These are phyloP conservation scores for Corvus hawaiiensis DNA, from an alignment of 2,113 vertebrate species.

Conservation along the genomic window DNA sequence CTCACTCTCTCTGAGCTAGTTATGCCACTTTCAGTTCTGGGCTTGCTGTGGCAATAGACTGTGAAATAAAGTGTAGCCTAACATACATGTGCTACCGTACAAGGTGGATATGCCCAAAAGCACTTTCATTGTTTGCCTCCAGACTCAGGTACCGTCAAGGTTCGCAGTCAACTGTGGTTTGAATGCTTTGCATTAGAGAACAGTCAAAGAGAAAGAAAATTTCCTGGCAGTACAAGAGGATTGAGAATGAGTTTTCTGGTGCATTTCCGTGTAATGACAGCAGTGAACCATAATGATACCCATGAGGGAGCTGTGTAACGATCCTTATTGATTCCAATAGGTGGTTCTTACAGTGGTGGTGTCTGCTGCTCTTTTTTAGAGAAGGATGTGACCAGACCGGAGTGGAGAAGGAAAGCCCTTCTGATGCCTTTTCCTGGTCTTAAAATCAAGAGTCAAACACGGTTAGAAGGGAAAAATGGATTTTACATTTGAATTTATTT, in stretches of 20 bases:
- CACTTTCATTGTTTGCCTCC: background rate
- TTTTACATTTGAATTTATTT: too few relatives aligned
- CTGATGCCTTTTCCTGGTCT: too few relatives aligned
- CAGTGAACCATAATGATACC: background rate
- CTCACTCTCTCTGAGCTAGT: background rate
- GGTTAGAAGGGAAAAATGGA: too few relatives aligned
- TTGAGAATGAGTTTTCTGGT: background rate
- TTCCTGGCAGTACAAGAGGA: background rate
- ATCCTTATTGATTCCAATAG: background rate
- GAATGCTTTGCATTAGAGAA: background rate
- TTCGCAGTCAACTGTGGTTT: background rate
- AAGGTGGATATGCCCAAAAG: background rate
- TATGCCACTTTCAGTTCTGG: background rate
- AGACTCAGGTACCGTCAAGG: background rate
- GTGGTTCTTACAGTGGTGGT: background rate
- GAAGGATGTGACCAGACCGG: background rate
- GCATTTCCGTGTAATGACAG: background rate
- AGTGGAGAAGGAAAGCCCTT: background rate
- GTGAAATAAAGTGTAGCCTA: background rate
- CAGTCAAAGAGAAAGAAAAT: background rate
- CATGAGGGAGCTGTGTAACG: background rate
- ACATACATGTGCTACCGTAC: background rate
- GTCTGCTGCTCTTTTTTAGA: background rate
- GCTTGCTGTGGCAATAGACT: background rate
- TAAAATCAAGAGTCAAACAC: too few relatives aligned